Evolutionary conservation across 92 coral and sea anemone genomes (phyloP).

Genomic region (Epizoanthus fatuus): DNA sequence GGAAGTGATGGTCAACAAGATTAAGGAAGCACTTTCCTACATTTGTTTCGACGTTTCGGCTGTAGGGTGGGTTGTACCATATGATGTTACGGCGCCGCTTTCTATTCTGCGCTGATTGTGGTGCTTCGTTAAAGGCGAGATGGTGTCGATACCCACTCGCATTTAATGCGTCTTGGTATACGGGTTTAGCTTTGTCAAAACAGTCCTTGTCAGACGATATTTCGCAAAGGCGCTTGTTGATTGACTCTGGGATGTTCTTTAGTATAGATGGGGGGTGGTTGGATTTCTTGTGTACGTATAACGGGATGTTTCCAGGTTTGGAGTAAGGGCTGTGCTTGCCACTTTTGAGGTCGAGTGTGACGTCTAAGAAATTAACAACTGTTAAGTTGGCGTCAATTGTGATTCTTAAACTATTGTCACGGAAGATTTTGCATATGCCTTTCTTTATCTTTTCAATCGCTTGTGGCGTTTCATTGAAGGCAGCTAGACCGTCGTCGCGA

Average conservation of each 20-base stretch:
- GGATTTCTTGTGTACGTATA: conserved; percentile 45
- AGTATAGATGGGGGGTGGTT: conserved; percentile 53
- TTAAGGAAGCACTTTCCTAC: no score
- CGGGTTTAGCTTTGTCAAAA: no score
- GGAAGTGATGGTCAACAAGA: no score
- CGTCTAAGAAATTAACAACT: conserved; percentile 54
- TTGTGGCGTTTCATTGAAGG: conserved; percentile 39
- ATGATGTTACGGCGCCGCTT: no score
- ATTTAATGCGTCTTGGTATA: no score
- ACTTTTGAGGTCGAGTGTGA: conserved; percentile 65
- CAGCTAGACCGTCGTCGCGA: conserved; percentile 17
- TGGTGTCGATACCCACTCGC: no score
- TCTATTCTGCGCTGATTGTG: no score
- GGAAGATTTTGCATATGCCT: conserved; percentile 40
- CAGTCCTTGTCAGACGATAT: no score
- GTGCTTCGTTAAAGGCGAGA: no score
- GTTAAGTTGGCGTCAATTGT: conserved; percentile 43
- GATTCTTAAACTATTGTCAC: conserved; percentile 50
- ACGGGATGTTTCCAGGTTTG: conserved; percentile 39
- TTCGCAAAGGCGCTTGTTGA: no score
- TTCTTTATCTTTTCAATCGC: conserved; percentile 45
- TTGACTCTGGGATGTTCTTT: not conserved
- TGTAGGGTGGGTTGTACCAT: no score
- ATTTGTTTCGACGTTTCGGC: no score
- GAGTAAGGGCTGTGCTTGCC: conserved; percentile 40